Conservation (phyloP, 2,888 invertebrate genomes). For the Hoplodrina ambigua region DNA sequence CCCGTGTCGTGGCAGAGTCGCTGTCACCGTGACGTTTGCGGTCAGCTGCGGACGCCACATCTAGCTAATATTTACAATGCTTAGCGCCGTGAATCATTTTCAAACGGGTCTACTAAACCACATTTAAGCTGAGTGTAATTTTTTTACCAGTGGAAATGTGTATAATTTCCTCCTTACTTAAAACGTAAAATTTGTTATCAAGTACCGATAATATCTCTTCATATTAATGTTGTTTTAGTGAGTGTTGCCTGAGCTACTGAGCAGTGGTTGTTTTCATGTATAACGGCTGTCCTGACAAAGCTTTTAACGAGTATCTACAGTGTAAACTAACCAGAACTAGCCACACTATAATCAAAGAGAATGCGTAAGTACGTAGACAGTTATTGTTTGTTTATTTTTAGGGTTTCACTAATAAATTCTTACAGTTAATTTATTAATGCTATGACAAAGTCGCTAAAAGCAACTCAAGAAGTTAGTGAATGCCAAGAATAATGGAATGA, state of each 20-base stretch:
- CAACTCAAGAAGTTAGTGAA: slow-evolving; percentile 14
- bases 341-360: slow-evolving; percentile 33
- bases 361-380: slow-evolving; percentile 9
- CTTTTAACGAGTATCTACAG: slow-evolving; percentile 56
- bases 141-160: slow-evolving; percentile 61
- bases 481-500: slow-evolving; percentile 14
- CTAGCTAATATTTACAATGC: slow-evolving; percentile 73
- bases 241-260: slow-evolving; percentile 17
- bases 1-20: slow-evolving; percentile 35
- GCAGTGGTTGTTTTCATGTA: slow-evolving; percentile 17
- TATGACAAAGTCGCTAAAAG: slow-evolving; percentile 14
- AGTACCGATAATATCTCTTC: slow-evolving; percentile 20
- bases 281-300: slow-evolving; percentile 42
- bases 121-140: slow-evolving; percentile 70
- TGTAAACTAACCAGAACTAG: slow-evolving; percentile 51
- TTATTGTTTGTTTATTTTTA: slow-evolving; percentile 20
- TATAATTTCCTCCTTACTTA: slow-evolving; percentile 34
- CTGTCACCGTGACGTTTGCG: slow-evolving; percentile 61
- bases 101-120: slow-evolving; percentile 69
- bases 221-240: slow-evolving; percentile 38
- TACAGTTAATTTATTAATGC: slow-evolving; percentile 9
- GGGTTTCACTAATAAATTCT: not conserved
- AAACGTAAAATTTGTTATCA: slow-evolving; percentile 4
- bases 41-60: slow-evolving; percentile 60
- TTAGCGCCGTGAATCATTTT: slow-evolving; percentile 69